Conservation (phyloP, 2,113 vertebrate species). For the Ploceus nigricollis region DNA sequence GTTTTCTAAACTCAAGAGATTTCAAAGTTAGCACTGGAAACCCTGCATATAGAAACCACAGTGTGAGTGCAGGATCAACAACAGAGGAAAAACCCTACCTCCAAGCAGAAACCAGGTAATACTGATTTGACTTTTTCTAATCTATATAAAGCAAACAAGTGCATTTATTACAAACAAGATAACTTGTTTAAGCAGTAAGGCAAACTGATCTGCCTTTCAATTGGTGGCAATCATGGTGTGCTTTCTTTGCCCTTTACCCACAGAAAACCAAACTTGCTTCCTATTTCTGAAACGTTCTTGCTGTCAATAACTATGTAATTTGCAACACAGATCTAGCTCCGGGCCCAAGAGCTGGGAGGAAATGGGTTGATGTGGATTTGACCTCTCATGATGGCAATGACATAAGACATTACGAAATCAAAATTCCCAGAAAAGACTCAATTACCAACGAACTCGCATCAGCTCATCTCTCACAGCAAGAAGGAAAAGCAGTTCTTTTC, state of each 20-base stretch:
- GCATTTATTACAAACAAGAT: background rate
- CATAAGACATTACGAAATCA: background rate
- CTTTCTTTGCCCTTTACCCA: background rate
- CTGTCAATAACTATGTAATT: background rate
- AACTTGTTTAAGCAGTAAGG: background rate
- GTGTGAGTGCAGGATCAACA: rapidly evolving
- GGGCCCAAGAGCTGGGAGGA: background rate
- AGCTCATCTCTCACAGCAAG: background rate
- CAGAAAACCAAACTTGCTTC: background rate
- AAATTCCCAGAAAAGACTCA: background rate
- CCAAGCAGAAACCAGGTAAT: background rate
- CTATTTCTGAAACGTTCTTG: background rate
- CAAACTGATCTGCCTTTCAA: background rate
- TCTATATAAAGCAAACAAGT: slow-evolving; percentile 1
- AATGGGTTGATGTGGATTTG: background rate
- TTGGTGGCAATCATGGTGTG: background rate
- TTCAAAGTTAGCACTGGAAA: background rate
- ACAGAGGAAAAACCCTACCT: background rate
- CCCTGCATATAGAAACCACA: background rate
- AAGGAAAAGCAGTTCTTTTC: background rate
- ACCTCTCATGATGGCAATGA: background rate
- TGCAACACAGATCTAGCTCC: background rate
- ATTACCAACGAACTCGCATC: background rate
- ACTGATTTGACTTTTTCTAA: background rate
- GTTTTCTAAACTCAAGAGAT: background rate